Evolutionary conservation across 30 jellyfish, hydroid and myxozoan genomes (phyloP).

Genomic region (Chrysaora quinquecirrha): DNA sequence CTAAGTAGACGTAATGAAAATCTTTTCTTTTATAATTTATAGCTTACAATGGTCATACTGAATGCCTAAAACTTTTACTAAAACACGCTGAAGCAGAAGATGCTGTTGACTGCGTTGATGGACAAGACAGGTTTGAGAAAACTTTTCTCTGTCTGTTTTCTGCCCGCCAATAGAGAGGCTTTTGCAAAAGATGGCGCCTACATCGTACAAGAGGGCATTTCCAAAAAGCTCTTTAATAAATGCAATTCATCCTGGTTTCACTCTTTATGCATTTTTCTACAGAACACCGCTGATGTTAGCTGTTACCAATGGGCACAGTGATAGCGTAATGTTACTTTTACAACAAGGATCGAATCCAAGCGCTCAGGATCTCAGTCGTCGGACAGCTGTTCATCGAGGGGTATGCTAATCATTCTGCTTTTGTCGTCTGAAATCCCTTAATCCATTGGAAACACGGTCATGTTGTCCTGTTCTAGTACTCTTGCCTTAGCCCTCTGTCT

Average conservation of each 20-base stretch:
- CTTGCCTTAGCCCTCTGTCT: too few relatives aligned
- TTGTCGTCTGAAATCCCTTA: not conserved
- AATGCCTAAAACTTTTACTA: conserved; percentile 77
- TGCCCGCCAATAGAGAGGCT: too few relatives aligned
- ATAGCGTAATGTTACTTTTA: conserved; percentile 76
- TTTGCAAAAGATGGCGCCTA: too few relatives aligned
- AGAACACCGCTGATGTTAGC: conserved; percentile 99
- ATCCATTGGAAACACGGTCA: too few relatives aligned
- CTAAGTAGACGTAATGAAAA: too few relatives aligned
- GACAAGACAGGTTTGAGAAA: conserved; percentile 84
- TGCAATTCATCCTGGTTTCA: too few relatives aligned
- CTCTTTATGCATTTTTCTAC: not conserved
- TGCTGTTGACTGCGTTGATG: conserved; percentile 95
- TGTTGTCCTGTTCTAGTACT: too few relatives aligned
- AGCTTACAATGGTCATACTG: conserved; percentile 96
- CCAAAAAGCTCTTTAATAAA: too few relatives aligned
- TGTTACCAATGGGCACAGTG: conserved; percentile 95
- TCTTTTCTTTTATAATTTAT: not conserved
- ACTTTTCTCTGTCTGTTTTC: too few relatives aligned
- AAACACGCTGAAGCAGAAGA: conserved; percentile 97
- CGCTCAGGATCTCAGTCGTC: conserved; percentile 80
- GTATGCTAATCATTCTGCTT: conserved; percentile 12
- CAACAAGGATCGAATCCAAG: conserved; percentile 97
- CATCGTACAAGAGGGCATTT: too few relatives aligned
- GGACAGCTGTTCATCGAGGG: conserved; percentile 96